A percentile compares a stretch with the other conserved stretches of the same genome.
phyloP scores from a whole-genome alignment of 1,140 invertebrate species.

The Leucophenga varia region DNA sequence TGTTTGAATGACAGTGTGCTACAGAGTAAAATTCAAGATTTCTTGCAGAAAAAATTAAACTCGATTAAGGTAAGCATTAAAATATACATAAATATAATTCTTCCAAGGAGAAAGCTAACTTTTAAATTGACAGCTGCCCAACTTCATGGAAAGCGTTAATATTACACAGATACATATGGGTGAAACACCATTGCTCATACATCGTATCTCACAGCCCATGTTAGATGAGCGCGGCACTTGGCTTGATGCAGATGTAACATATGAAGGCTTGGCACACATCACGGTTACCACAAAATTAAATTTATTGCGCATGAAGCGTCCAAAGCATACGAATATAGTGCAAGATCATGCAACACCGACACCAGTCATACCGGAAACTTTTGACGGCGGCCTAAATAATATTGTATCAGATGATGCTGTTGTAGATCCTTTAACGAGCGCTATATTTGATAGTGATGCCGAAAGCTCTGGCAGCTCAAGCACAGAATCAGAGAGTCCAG shows the following conservation, averaged over 20 bases:
- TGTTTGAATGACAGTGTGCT: conserved; percentile 67
- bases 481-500: conserved; percentile 72
- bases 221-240: conserved; percentile 88
- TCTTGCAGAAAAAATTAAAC: conserved; percentile 83
- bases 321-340: conserved; percentile 19
- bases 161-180: conserved; percentile 79
- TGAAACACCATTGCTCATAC: conserved; percentile 73
- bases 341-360: not conserved
- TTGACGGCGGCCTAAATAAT: not conserved
- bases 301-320: conserved; percentile 75
- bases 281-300: conserved; percentile 95
- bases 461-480: conserved; percentile 92
- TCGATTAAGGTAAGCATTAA: conserved; percentile 68
- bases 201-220: conserved; percentile 70
- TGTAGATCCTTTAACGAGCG: conserved; percentile 28
- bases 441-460: conserved; percentile 80
- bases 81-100: no score
- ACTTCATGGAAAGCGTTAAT: conserved; percentile 82
- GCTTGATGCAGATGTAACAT: conserved; percentile 88
- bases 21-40: conserved; percentile 67
- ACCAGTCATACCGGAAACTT: conserved; percentile 5
- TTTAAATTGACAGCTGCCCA: conserved; percentile 65
- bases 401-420: conserved; percentile 5
- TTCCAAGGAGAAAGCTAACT: not conserved
- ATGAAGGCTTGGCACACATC: conserved; percentile 84